Evolutionary conservation across 2,113 vertebrate genomes (phyloP).

Genomic region (Otis tarda): DNA sequence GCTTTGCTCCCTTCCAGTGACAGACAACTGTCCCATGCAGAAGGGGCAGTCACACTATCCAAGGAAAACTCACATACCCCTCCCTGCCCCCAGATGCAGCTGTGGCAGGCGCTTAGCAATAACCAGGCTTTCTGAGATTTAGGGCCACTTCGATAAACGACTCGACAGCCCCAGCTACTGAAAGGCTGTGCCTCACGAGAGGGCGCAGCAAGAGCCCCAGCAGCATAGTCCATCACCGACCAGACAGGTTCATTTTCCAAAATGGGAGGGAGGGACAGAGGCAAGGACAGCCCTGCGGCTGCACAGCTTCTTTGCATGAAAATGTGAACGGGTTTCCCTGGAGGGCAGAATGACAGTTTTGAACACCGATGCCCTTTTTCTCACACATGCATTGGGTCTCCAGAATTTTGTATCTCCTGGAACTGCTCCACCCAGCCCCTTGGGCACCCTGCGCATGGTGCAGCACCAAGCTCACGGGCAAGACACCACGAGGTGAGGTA

Average conservation of each 20-base stretch:
- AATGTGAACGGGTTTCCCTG: neutral
- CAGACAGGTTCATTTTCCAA: neutral
- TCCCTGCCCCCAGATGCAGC: fast-evolving
- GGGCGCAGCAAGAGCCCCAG: neutral
- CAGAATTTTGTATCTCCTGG: neutral
- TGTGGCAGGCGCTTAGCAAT: fast-evolving
- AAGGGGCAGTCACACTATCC: fast-evolving
- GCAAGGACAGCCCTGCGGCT: neutral
- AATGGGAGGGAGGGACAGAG: neutral
- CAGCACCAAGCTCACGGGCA: neutral
- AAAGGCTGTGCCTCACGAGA: neutral
- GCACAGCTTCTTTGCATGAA: neutral
- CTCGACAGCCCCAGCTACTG: neutral
- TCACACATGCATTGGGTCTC: no score
- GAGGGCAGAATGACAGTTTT: neutral
- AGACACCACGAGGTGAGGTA: neutral
- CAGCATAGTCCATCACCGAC: neutral
- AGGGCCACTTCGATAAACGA: neutral
- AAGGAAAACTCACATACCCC: fast-evolving
- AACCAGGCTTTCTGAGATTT: neutral
- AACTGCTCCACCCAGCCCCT: neutral
- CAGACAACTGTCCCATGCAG: fast-evolving
- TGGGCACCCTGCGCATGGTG: fast-evolving
- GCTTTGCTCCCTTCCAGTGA: neutral
- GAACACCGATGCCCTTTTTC: neutral